Conservation (phyloP, 2,797 vertebrate genomes). For the Enteromius fasciolatus region DNA sequence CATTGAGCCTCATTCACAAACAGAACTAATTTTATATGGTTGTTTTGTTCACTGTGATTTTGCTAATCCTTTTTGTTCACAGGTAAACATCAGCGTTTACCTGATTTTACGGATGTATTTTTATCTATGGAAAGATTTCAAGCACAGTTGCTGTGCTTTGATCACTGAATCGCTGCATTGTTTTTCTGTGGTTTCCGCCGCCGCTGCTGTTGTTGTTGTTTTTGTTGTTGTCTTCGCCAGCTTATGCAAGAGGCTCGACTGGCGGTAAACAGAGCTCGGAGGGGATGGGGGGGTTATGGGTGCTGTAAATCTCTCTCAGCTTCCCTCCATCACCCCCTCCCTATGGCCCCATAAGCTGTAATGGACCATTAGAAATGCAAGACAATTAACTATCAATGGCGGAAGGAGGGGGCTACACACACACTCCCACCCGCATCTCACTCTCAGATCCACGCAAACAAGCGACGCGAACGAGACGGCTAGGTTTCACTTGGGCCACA, state of each 20-base stretch:
- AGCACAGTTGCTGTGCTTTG: constrained; percentile 29
- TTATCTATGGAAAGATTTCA: neutral
- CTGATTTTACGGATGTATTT: constrained; percentile 29
- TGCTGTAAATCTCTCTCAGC: constrained; percentile 39
- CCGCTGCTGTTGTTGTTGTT: constrained; percentile 67
- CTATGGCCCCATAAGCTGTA: constrained; percentile 73
- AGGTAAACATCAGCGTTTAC: neutral
- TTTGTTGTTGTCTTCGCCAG: constrained; percentile 64
- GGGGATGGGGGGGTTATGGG: constrained; percentile 54
- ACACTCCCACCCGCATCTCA: constrained; percentile 32
- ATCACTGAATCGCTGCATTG: constrained; percentile 37
- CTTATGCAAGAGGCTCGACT: constrained; percentile 73
- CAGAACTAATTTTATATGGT: neutral
- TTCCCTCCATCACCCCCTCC: constrained; percentile 41
- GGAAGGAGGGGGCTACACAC: constrained; percentile 36
- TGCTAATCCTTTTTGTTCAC: neutral
- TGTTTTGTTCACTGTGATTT: constrained; percentile 10
- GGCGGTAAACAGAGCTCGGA: constrained; percentile 69
- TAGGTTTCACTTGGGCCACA: constrained; percentile 35
- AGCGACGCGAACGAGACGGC: neutral
- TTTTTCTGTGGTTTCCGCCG: constrained; percentile 58
- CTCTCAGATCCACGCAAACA: neutral
- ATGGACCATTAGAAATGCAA: constrained; percentile 78
- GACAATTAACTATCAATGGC: constrained; percentile 76
- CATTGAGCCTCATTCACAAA: neutral